Conservation (phyloP, 2,888 invertebrate genomes). For the Myathropa florea region DNA sequence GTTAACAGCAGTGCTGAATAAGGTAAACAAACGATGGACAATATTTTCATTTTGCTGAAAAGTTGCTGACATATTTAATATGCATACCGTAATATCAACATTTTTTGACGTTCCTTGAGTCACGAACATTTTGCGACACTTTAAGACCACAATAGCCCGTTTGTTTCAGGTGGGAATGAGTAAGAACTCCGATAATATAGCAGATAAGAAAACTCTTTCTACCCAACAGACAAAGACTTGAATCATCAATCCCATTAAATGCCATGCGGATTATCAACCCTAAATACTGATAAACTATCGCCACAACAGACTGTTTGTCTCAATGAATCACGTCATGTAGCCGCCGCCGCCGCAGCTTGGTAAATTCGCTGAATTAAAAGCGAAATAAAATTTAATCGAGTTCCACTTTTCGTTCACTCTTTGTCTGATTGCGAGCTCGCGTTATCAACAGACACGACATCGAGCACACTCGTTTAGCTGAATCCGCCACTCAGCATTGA, state of each 20-base stretch:
- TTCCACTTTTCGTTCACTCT: background rate
- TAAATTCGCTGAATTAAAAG: background rate
- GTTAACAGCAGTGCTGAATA: too few relatives aligned
- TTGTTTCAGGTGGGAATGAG: too few relatives aligned
- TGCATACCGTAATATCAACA: too few relatives aligned
- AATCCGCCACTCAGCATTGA: background rate
- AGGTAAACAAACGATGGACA: too few relatives aligned
- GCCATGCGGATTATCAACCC: background rate
- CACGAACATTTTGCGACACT: too few relatives aligned
- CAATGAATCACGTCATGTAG: background rate
- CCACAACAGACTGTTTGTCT: background rate
- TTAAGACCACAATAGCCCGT: too few relatives aligned
- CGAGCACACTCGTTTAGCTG: background rate
- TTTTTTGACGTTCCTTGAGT: too few relatives aligned
- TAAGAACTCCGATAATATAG: background rate
- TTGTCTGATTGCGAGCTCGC: background rate
- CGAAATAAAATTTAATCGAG: conserved; percentile 8
- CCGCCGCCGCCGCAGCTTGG: background rate
- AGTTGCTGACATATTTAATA: too few relatives aligned
- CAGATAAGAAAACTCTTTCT: background rate
- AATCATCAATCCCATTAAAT: background rate
- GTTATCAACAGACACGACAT: background rate
- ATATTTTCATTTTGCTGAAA: too few relatives aligned
- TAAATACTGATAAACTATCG: background rate
- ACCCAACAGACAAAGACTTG: background rate